A percentile compares a stretch with the other conserved stretches of the same genome.
Conservation (phyloP, 1,140 invertebrate species). For the Ceratina calcarata region DNA sequence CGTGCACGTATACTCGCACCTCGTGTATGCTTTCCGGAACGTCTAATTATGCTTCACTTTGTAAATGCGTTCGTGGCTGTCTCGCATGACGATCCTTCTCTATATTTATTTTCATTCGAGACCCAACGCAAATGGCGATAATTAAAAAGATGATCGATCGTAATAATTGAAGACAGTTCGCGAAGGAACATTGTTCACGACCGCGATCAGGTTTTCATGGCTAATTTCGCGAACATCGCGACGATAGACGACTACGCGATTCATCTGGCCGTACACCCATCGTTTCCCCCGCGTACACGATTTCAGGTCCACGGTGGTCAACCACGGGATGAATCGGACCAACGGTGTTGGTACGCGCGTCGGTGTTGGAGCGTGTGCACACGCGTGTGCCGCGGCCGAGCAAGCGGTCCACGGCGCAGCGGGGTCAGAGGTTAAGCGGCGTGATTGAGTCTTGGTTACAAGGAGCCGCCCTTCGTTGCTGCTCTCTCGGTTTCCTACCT, state of each 20-base stretch:
- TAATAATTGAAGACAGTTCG: background rate
- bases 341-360: background rate
- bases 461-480: conserved; percentile 77
- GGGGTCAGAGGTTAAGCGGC: conserved; percentile 79
- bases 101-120: too few species aligned
- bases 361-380: conserved; percentile 10
- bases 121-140: too few species aligned
- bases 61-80: too few species aligned
- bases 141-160: too few species aligned
- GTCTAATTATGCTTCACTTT: background rate
- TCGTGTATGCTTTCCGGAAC: background rate
- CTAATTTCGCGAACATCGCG: conserved; percentile 23
- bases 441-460: conserved; percentile 81
- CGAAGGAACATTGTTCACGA: background rate
- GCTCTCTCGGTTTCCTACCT: conserved; percentile 68
- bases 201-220: too few species aligned
- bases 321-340: background rate
- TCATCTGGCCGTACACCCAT: too few species aligned
- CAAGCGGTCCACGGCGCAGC: too few species aligned
- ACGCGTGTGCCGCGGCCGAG: conserved; percentile 43
- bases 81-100: too few species aligned
- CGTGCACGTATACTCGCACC: background rate
- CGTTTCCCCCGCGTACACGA: background rate
- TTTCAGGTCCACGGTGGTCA: background rate
- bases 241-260: background rate